Evolutionary conservation across 2,888 invertebrate species (phyloP).

Genomic region (Eilema depressum): DNA sequence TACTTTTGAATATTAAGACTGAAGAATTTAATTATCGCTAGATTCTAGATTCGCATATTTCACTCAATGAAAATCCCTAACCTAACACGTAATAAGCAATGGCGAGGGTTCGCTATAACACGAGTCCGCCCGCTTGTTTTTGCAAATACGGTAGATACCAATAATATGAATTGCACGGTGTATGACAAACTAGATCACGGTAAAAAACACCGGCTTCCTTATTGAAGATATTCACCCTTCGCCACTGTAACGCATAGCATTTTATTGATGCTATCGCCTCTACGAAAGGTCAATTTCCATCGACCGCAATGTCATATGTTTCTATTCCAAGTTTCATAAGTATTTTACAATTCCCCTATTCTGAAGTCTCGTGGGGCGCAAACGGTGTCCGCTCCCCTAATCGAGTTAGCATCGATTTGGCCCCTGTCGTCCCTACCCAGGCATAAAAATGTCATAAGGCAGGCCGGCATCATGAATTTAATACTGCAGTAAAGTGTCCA

Average conservation of each 20-base stretch:
- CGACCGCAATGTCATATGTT: neutral
- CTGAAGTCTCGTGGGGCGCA: conserved; percentile 23
- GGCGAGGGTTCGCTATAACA: too few relatives aligned
- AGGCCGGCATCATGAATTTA: conserved; percentile 7
- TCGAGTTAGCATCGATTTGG: conserved; percentile 59
- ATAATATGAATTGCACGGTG: too few relatives aligned
- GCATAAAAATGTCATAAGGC: conserved; percentile 46
- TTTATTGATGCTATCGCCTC: neutral
- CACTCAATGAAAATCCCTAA: neutral
- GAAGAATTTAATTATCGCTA: too few relatives aligned
- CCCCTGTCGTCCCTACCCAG: conserved; percentile 22
- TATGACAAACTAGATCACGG: too few relatives aligned
- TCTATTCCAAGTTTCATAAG: neutral
- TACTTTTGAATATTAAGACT: too few relatives aligned
- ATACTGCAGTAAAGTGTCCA: conserved; percentile 1
- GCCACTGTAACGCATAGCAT: too few relatives aligned
- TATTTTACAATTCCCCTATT: conserved; percentile 23
- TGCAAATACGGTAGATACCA: too few relatives aligned
- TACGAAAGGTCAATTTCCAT: neutral
- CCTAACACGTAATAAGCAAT: too few relatives aligned
- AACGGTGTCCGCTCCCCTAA: conserved; percentile 56
- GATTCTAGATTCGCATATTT: neutral
- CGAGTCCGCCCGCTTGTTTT: too few relatives aligned
- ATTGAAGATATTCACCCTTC: too few relatives aligned
- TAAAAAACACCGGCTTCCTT: too few relatives aligned